phyloP scores from a whole-genome alignment of 2,113 vertebrate species.

The Onychorhynchus coronatus region DNA sequence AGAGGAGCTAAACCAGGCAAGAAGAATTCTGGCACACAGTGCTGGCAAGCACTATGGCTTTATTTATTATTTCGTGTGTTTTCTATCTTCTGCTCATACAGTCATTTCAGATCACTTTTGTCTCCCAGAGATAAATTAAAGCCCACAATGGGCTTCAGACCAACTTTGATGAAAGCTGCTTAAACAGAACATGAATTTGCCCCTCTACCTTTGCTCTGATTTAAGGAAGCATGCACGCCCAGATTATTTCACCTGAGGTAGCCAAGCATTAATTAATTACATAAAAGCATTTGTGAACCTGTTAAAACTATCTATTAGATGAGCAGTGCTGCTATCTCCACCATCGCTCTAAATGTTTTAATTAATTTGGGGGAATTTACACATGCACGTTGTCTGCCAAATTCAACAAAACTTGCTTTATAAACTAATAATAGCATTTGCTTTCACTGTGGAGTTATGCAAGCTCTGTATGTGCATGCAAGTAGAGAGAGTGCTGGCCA shows the following conservation, averaged over 20 bases:
- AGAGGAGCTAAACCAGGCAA: neutral
- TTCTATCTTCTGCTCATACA: conserved; percentile 9
- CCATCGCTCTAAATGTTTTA: conserved; percentile 54
- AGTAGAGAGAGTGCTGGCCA: neutral
- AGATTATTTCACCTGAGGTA: conserved; percentile 61
- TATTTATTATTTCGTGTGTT: neutral
- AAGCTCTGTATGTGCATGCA: conserved; percentile 39
- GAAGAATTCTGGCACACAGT: neutral
- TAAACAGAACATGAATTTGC: conserved; percentile 38
- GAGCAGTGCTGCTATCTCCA: conserved; percentile 44
- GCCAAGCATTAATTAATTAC: conserved; percentile 63
- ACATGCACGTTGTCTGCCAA: conserved; percentile 13
- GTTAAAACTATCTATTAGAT: conserved; percentile 58
- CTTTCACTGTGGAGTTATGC: conserved; percentile 41
- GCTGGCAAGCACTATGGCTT: neutral
- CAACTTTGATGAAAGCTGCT: conserved; percentile 29
- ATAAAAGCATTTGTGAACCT: conserved; percentile 68
- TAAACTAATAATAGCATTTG: conserved; percentile 66
- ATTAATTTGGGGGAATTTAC: conserved; percentile 69
- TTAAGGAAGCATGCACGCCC: conserved; percentile 32
- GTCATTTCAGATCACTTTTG: conserved; percentile 21
- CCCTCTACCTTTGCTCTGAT: conserved; percentile 49
- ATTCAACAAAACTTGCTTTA: conserved; percentile 53
- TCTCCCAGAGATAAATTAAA: conserved; percentile 45
- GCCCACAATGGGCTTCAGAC: neutral